phyloP scores from a whole-genome alignment of 2,797 vertebrate species.

The Pseudochaenichthys georgianus region DNA sequence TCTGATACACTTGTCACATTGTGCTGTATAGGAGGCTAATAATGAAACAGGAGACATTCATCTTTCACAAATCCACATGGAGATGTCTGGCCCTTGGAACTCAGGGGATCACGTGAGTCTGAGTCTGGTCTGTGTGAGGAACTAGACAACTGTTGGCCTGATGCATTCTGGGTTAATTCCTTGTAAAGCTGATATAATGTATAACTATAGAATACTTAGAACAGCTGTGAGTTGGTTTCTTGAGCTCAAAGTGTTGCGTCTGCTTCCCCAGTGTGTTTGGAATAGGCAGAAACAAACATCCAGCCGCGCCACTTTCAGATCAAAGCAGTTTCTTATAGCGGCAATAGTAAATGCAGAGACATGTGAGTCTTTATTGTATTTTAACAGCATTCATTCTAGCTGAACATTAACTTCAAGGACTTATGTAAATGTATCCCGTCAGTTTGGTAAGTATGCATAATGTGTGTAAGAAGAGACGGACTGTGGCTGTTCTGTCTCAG shows the following conservation, averaged over 20 bases:
- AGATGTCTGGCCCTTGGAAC: slow-evolving; percentile 85
- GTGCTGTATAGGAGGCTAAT: slow-evolving; percentile 85
- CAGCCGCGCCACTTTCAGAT: slow-evolving; percentile 18
- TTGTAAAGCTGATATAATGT: neutral
- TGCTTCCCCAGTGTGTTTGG: slow-evolving; percentile 18
- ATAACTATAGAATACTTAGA: neutral
- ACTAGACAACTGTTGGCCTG: neutral
- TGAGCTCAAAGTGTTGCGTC: neutral
- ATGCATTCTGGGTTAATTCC: slow-evolving; percentile 5
- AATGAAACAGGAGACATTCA: slow-evolving; percentile 85
- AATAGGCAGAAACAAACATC: slow-evolving; percentile 25
- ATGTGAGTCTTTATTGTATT: neutral
- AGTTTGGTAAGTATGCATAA: neutral
- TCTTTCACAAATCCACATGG: slow-evolving; percentile 83
- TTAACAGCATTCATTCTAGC: neutral
- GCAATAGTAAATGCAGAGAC: neutral
- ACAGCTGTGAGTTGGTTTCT: neutral
- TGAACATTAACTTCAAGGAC: neutral
- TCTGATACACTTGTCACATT: neutral
- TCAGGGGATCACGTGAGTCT: slow-evolving; percentile 89
- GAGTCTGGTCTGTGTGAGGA: neutral
- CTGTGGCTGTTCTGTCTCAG: slow-evolving; percentile 34
- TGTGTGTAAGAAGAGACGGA: neutral
- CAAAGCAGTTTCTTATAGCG: slow-evolving; percentile 14
- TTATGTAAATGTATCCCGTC: neutral